phyloP scores from a whole-genome alignment of 2,113 vertebrate genomes.

The Cavia porcellus region DNA sequence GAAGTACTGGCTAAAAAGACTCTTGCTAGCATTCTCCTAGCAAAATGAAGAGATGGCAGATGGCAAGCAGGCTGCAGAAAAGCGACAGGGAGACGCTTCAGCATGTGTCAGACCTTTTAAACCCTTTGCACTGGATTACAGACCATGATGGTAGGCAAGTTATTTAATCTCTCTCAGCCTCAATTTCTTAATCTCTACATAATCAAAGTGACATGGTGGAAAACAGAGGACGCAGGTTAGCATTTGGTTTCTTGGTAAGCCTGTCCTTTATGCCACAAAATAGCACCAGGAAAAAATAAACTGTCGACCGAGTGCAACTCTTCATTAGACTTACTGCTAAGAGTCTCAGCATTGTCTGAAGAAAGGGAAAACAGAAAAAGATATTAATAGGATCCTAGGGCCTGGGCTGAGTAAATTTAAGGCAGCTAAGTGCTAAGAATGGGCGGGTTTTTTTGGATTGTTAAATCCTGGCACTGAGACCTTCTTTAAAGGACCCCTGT shows the following conservation, averaged over 20 bases:
- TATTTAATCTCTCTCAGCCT: background rate
- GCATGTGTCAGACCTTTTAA: background rate
- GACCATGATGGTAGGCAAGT: background rate
- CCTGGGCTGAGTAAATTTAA: background rate
- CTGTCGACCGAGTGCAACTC: background rate
- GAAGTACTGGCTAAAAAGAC: slow-evolving; percentile 26
- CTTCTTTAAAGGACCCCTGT: background rate
- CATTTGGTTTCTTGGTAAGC: background rate
- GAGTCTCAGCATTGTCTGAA: background rate
- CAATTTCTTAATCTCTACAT: slow-evolving; percentile 22
- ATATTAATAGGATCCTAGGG: background rate
- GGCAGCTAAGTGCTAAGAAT: background rate
- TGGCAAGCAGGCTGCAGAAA: background rate
- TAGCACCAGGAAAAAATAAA: background rate
- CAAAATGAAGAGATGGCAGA: background rate
- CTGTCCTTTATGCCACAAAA: background rate
- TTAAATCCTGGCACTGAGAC: background rate
- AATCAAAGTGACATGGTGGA: background rate
- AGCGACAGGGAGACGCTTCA: background rate
- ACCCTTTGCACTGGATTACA: background rate
- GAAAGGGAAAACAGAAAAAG: background rate
- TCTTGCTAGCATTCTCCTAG: background rate
- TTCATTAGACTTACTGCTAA: background rate
- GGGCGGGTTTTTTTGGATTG: background rate
- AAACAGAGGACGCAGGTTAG: background rate